Evolutionary conservation across 2,797 vertebrate genomes (phyloP).

Genomic region (Scyliorhinus canicula): DNA sequence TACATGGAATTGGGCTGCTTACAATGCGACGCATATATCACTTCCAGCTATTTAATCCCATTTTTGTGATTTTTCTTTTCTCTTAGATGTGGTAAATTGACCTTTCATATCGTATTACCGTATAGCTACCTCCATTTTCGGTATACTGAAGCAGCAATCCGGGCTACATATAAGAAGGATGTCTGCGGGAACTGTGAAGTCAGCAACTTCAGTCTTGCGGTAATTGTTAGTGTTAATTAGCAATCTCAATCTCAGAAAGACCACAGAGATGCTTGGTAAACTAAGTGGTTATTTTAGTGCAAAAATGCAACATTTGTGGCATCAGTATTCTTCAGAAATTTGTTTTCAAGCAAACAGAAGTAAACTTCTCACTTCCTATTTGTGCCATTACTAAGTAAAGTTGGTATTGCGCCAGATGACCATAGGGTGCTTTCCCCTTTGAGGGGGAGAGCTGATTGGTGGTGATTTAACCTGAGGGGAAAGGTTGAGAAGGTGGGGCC

Average conservation of each 20-base stretch:
- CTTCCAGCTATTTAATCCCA: no score
- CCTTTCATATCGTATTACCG: conserved; percentile 78
- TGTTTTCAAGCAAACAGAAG: not conserved
- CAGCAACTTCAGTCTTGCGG: conserved; percentile 44
- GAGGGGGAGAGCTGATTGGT: no score
- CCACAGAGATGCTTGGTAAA: not conserved
- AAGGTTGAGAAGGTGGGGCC: no score
- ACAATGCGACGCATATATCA: not conserved
- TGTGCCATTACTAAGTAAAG: not conserved
- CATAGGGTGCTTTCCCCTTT: no score
- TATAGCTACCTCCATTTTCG: conserved; percentile 71
- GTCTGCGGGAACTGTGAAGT: conserved; percentile 74
- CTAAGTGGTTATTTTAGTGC: not conserved
- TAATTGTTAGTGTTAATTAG: not conserved
- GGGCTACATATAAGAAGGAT: conserved; percentile 62
- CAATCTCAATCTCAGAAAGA: not conserved
- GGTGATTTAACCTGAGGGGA: no score
- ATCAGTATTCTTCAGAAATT: not conserved
- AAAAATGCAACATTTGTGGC: not conserved
- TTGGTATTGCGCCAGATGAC: no score
- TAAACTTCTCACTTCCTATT: not conserved
- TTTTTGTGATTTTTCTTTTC: not conserved
- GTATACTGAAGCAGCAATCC: conserved; percentile 74
- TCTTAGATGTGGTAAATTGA: conserved; percentile 70
- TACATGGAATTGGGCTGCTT: not conserved